Base-by-base conservation (phyloP, 1,140 invertebrate species). In the Wiebesia pumilae region DNA sequence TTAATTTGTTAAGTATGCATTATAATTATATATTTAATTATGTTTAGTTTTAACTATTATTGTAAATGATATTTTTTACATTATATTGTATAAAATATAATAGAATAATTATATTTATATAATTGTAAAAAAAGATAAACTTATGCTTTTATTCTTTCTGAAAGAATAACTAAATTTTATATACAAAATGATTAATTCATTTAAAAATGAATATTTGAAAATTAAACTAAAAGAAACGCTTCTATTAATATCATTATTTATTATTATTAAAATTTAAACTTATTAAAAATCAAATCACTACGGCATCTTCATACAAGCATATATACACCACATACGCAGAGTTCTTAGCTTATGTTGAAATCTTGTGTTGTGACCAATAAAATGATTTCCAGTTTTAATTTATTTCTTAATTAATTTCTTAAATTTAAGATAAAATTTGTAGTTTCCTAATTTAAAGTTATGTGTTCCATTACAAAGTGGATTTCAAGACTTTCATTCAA, bases 401-500 rank as follows among this genome's bases (percentile, higher is more conserved):
- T n/a, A n/a, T n/a, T n/a, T n/a, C n/a, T 54, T 62, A 40, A 21
- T 75, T 12, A 16, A 24, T 73, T 73, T 81, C 30, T 51, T 30
- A 71, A 38, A 80, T 73, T 73, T 47, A 85, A 16, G 27, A 3
- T 58, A 19, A 80, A 85, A 83, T 0, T 40, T 12, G 3, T 38
- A 54, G 62, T 47, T 86, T 9, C 10, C n/a, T 67, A 24, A 54
- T n/a, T n/a, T n/a, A 54, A 35, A 84, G 87, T 81, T 79, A 88
- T 88, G 87, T 84, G 84, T 54, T 40, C 40, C 1, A 82, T 33
- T 84, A 21, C 65, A 7, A 87, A 58, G 51, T 51, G 30, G 33
- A 27, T 87, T 33, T 35, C 71, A 67, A 88, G 43, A 86, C 43
- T 51, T 83, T 47, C 77, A n/a, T 47, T 80, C 19, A 84, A 82